Conservation (phyloP, 2,888 invertebrate species). For the Teinopalpus imperialis region DNA sequence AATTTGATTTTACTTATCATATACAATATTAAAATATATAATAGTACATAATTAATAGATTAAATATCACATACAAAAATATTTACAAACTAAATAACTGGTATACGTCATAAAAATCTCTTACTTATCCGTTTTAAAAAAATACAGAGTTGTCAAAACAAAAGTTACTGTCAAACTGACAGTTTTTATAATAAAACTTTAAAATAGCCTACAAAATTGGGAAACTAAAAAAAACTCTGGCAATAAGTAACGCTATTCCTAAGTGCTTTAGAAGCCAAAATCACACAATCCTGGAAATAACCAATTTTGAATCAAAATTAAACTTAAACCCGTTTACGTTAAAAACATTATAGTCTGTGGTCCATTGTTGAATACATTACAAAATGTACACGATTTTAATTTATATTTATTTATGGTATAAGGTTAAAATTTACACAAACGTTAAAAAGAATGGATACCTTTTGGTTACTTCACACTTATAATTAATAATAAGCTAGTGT, state of each 20-base stretch:
- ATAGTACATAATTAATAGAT: conserved; percentile 6
- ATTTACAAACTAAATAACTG: conserved; percentile 28
- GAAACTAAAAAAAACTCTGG: neutral
- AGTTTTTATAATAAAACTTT: no score
- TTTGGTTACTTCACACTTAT: conserved; percentile 12
- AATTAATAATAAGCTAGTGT: conserved; percentile 1
- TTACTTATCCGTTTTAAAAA: neutral
- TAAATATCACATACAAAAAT: conserved; percentile 24
- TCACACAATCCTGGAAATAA: neutral
- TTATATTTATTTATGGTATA: neutral
- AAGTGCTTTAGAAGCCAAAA: neutral
- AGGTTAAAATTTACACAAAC: conserved; percentile 2
- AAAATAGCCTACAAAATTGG: conserved; percentile 6
- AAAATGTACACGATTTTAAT: conserved; percentile 8
- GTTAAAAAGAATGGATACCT: conserved; percentile 8
- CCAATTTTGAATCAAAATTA: neutral
- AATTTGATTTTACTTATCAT: neutral
- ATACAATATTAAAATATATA: conserved; percentile 1
- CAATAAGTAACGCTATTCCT: neutral
- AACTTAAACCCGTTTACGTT: conserved; percentile 2
- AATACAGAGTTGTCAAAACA: conserved; percentile 7
- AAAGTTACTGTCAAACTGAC: conserved; percentile 12
- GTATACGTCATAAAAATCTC: conserved; percentile 19
- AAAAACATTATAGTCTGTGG: conserved; percentile 7
- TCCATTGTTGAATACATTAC: neutral